Percentiles rank a stretch among this genome's conserved stretches.
Conservation (phyloP, 2,797 vertebrate genomes). For the Pelochelys cantorii region DNA sequence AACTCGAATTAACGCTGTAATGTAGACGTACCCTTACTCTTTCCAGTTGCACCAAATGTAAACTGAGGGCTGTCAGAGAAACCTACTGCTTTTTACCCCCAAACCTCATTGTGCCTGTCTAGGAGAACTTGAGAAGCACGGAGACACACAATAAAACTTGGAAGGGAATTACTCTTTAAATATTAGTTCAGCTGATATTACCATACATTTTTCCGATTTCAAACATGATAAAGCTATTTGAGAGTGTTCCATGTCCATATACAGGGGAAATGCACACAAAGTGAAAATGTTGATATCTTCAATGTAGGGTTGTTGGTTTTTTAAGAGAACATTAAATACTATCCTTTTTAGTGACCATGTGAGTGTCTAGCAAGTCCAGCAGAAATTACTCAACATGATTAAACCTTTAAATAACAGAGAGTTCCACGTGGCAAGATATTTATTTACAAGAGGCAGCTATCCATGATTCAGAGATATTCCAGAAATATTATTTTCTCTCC, state of each 20-base stretch:
- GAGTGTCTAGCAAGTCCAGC: conserved; percentile 70
- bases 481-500: conserved; percentile 80
- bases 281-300: conserved; percentile 70
- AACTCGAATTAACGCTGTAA: too few relatives aligned
- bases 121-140: neutral
- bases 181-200: conserved; percentile 76
- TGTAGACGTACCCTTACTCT: too few relatives aligned
- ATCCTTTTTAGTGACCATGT: conserved; percentile 69
- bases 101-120: neutral
- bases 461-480: conserved; percentile 78
- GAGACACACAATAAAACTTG: conserved; percentile 43
- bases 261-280: conserved; percentile 75
- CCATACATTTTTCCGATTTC: conserved; percentile 74
- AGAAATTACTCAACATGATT: conserved; percentile 77
- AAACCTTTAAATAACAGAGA: conserved; percentile 72
- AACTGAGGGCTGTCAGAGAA: neutral
- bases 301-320: conserved; percentile 62
- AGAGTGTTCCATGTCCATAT: conserved; percentile 75
- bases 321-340: conserved; percentile 70
- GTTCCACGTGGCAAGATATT: conserved; percentile 81
- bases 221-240: conserved; percentile 76
- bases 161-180: conserved; percentile 69
- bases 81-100: neutral
- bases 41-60: neutral
- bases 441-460: conserved; percentile 79